phyloP scores from a whole-genome alignment of 2,797 vertebrate genomes.

The Pseudotriccus pelzelni region DNA sequence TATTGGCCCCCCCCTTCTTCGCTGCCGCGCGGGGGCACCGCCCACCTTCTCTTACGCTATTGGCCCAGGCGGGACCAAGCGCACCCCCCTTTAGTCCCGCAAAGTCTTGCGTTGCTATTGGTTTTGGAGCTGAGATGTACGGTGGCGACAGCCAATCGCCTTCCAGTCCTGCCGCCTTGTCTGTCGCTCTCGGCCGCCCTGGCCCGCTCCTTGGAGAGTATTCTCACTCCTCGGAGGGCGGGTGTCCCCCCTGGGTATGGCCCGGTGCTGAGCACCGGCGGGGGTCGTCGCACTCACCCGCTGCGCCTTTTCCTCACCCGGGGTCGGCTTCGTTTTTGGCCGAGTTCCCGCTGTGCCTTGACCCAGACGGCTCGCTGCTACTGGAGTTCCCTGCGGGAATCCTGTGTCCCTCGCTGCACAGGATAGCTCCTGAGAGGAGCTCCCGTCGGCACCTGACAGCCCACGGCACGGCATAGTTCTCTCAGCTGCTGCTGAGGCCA shows the following conservation, averaged over 20 bases:
- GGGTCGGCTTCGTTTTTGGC: fast-evolving
- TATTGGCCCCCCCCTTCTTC: slow-evolving; percentile 66
- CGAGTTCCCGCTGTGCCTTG: neutral
- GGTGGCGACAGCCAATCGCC: neutral
- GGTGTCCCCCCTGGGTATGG: fast-evolving
- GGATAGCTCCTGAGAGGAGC: neutral
- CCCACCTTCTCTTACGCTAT: slow-evolving; percentile 61
- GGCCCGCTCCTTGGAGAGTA: fast-evolving
- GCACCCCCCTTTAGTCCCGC: neutral
- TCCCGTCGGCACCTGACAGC: fast-evolving
- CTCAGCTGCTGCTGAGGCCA: neutral
- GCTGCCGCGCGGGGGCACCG: neutral
- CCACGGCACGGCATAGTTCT: neutral
- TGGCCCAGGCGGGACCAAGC: slow-evolving; percentile 18
- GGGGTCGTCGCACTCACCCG: neutral
- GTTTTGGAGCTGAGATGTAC: neutral
- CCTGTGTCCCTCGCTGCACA: fast-evolving
- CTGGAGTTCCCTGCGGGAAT: neutral
- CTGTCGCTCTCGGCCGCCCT: neutral
- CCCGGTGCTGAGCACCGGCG: fast-evolving
- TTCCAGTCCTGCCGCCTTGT: fast-evolving
- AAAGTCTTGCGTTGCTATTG: neutral
- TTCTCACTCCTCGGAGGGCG: fast-evolving
- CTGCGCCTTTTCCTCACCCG: fast-evolving
- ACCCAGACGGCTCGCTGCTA: fast-evolving